phyloP scores from a whole-genome alignment of 2,113 vertebrate species.

The Apodemus speciosus region DNA sequence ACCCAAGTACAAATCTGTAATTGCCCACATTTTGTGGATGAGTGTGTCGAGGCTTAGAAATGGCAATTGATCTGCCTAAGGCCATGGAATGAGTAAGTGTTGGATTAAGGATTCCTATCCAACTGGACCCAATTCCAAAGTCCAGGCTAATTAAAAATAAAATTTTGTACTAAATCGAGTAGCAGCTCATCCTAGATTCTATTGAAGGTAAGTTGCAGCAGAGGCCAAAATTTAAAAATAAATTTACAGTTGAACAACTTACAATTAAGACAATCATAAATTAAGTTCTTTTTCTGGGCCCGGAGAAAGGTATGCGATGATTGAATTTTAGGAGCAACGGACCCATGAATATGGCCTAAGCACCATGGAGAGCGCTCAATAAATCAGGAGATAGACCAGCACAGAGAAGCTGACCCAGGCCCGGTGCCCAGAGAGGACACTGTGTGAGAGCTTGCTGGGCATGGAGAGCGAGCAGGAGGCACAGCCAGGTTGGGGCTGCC shows the following conservation, averaged over 20 bases:
- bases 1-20: not conserved
- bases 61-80: conserved; percentile 62
- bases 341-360: conserved; percentile 33
- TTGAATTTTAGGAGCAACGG: not conserved
- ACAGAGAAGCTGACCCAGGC: conserved; percentile 61
- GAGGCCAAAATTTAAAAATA: conserved; percentile 67
- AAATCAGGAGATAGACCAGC: conserved; percentile 13
- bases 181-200: conserved; percentile 50
- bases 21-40: conserved; percentile 59
- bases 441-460: conserved; percentile 62
- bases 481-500: conserved; percentile 49
- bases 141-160: conserved; percentile 67
- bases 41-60: conserved; percentile 61
- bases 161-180: conserved; percentile 66
- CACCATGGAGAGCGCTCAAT: not conserved
- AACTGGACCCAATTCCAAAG: conserved; percentile 50
- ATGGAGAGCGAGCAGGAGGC: conserved; percentile 50
- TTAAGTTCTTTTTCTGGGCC: conserved; percentile 63
- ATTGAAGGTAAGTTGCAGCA: conserved; percentile 53
- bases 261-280: conserved; percentile 64
- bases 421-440: conserved; percentile 48
- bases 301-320: conserved; percentile 37
- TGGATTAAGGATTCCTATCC: conserved; percentile 54
- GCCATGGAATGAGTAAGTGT: conserved; percentile 48
- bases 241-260: conserved; percentile 64